Percentiles rank a stretch among this genome's conserved stretches.
phyloP scores from a whole-genome alignment of 1,140 invertebrate genomes.

The Danaus melanippus region DNA sequence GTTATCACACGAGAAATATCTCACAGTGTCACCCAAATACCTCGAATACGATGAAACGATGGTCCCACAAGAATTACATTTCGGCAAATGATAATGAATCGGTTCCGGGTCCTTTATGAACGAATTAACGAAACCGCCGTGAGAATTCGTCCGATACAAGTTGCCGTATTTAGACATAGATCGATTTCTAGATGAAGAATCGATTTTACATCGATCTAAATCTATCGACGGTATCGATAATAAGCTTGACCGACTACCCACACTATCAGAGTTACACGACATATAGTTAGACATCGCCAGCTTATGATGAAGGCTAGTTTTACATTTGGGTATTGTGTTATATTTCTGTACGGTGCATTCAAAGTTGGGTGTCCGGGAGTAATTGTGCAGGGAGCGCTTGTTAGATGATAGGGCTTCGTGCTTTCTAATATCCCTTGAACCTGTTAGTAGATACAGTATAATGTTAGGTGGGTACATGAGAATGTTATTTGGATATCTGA shows the following conservation, averaged over 20 bases:
- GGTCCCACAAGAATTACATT: slow-evolving; percentile 40
- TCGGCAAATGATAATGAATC: slow-evolving; percentile 57
- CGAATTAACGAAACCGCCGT: slow-evolving; percentile 60
- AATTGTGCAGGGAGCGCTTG: slow-evolving; percentile 42
- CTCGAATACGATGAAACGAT: slow-evolving; percentile 33
- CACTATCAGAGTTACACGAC: slow-evolving; percentile 24
- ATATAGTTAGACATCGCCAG: slow-evolving; percentile 17
- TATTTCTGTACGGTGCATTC: slow-evolving; percentile 36
- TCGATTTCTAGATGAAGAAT: slow-evolving; percentile 35
- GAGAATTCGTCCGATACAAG: slow-evolving; percentile 55
- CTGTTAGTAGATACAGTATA: slow-evolving; percentile 23
- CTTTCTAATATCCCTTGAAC: slow-evolving; percentile 28
- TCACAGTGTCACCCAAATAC: slow-evolving; percentile 28
- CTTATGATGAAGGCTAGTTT: slow-evolving; percentile 36
- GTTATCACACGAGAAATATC: slow-evolving; percentile 41
- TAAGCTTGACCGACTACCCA: slow-evolving; percentile 45
- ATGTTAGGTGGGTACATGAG: too few species aligned
- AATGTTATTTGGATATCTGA: too few species aligned
- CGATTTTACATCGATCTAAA: slow-evolving; percentile 41
- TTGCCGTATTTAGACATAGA: slow-evolving; percentile 38
- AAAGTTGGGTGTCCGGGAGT: slow-evolving; percentile 42
- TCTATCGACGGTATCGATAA: slow-evolving; percentile 52
- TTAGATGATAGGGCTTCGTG: slow-evolving; percentile 38
- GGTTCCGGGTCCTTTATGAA: slow-evolving; percentile 56
- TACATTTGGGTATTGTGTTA: slow-evolving; percentile 47